Base-by-base conservation (phyloP, 2,797 vertebrate species). In the Botia almorhae region DNA sequence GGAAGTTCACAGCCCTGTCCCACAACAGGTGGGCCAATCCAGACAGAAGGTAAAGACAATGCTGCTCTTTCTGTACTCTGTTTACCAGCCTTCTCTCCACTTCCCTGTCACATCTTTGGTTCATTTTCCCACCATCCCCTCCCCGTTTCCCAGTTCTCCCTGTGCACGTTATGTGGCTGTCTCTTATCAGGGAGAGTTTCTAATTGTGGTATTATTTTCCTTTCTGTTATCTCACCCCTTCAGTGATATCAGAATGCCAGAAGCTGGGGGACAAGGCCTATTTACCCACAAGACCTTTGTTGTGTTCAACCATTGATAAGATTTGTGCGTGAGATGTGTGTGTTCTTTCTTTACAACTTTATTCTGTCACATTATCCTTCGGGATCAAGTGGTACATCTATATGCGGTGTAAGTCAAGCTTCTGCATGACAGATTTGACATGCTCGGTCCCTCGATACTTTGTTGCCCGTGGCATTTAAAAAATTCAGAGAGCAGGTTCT, bases 181-280 rank as follows among this genome's bases (percentile, higher is more conserved):
- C 64, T 79, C 87, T 90, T 91, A 88, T 92, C 90, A 85, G 78
- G 36, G 74, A 82, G 87, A 64, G 74, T 60, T 85, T 84, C 81
- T 89, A 91, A 90, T 90, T 91, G 85, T 71, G 63, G 86, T 87
- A 84, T 90, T 91, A 89, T 90, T 89, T 86, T 84, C 78, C 70
- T 69, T 61, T 74, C 76, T 74, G 72, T 87, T 91, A 91, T 92
- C 89, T 88, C 78, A 50, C 4, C 33, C 61, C 76, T 71, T 82
- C 50, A 79, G 81, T 82, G 85, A 86, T 90, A 89, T 88, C 80
- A 89, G 88, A 90, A 89, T 86, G 83, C 83, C 79, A 83, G 84
- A 86, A 89, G 84, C 85, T 53, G 58, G 79, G 79, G 88, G 82
- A 85, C 82, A 81, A 78, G 83, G 85, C 83, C 81, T 88, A 81